Conservation (phyloP, 2,888 invertebrate genomes). For the Lasioglossum lativentre region DNA sequence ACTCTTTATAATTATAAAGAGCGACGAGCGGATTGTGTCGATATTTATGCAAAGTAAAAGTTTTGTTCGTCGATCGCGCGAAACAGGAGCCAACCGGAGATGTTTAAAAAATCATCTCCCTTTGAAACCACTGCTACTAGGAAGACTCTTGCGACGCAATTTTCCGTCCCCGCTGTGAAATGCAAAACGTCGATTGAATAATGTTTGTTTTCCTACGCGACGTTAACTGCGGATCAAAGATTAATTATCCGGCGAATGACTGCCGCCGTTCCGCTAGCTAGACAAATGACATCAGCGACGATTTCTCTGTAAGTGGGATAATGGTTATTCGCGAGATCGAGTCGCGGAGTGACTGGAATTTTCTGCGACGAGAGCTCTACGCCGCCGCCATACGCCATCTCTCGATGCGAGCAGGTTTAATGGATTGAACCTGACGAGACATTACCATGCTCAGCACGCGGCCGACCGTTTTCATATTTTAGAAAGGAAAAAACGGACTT, state of each 20-base stretch:
- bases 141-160: neutral
- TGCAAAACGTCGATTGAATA: conserved; percentile 15
- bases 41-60: no score
- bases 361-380: conserved; percentile 50
- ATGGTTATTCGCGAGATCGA: conserved; percentile 77
- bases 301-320: conserved; percentile 81
- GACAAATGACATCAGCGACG: conserved; percentile 68
- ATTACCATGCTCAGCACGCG: conserved; percentile 27
- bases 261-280: conserved; percentile 34
- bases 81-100: no score
- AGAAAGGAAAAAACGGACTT: conserved; percentile 24
- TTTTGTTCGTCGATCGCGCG: no score
- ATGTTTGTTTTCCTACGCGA: conserved; percentile 1
- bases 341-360: conserved; percentile 77
- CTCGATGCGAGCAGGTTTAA: conserved; percentile 18
- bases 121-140: no score
- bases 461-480: conserved; percentile 36
- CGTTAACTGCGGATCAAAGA: conserved; percentile 33
- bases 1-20: no score
- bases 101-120: no score
- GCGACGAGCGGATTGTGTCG: no score
- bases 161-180: neutral
- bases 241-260: conserved; percentile 59
- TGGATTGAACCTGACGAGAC: conserved; percentile 6
- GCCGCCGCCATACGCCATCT: neutral